Evolutionary conservation across 2,113 vertebrate genomes (phyloP).

Genomic region (Microcebus jonahi): DNA sequence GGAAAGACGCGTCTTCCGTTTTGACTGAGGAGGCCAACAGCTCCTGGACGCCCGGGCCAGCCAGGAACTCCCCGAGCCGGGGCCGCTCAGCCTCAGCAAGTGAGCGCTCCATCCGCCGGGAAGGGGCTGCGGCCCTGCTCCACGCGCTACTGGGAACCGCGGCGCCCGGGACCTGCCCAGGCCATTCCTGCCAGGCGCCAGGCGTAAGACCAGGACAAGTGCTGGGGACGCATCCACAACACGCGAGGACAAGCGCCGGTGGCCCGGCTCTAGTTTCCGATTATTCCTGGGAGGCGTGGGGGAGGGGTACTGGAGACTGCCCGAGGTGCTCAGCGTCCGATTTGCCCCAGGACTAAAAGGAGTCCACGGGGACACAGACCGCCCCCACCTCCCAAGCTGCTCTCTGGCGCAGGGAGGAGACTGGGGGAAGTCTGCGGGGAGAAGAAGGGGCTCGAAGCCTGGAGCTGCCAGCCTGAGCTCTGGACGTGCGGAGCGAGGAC

Average conservation of each 20-base stretch:
- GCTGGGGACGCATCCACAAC: not conserved
- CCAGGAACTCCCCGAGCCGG: not conserved
- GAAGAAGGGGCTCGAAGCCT: not conserved
- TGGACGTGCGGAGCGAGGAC: not conserved
- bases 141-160: not conserved
- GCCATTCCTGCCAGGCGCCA: fast-evolving
- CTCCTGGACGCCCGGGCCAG: not conserved
- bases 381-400: not conserved
- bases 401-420: not conserved
- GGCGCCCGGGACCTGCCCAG: not conserved
- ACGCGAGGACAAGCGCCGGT: fast-evolving
- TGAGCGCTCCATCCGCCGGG: not conserved
- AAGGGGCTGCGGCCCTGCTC: not conserved
- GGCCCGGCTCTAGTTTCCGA: not conserved
- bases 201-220: not conserved
- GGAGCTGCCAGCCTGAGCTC: not conserved
- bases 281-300: too few species aligned
- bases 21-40: slow-evolving; percentile 42
- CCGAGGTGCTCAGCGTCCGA: not conserved
- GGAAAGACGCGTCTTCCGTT: slow-evolving; percentile 62
- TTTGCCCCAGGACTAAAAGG: too few species aligned
- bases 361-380: not conserved
- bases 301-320: fast-evolving
- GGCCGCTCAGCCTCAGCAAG: not conserved
- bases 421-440: too few species aligned